These are phyloP conservation scores for Otus sunia DNA, from an alignment of 2,113 vertebrate genomes.

Conservation along the genomic window DNA sequence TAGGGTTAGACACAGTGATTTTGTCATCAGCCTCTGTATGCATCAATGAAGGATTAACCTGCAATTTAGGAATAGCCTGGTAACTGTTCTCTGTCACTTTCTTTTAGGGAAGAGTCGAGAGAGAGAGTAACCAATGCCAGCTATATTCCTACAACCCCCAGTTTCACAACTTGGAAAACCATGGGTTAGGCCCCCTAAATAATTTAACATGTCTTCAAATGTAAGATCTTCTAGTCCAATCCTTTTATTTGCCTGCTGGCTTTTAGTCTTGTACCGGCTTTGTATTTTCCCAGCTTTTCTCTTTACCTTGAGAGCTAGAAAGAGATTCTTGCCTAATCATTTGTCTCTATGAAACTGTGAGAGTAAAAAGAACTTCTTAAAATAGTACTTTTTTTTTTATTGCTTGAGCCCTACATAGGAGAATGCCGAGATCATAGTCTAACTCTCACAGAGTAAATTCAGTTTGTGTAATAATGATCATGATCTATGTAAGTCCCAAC, in stretches of 20 bases:
- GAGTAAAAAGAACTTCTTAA: slow-evolving; percentile 15
- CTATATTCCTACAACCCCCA: not conserved
- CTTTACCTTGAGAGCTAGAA: not conserved
- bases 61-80: not conserved
- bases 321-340: not conserved
- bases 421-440: not conserved
- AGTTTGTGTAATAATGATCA: not conserved
- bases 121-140: not conserved
- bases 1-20: not conserved
- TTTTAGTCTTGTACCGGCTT: not conserved
- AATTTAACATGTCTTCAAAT: not conserved
- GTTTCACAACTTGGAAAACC: not conserved
- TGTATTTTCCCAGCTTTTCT: not conserved
- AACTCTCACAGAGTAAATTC: not conserved
- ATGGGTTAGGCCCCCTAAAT: not conserved
- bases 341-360: not conserved
- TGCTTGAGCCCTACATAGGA: not conserved
- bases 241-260: not conserved
- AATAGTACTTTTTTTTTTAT: not conserved
- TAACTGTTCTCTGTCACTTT: not conserved
- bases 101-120: not conserved
- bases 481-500: not conserved
- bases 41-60: not conserved
- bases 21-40: not conserved
- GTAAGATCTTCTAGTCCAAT: not conserved